phyloP scores from a whole-genome alignment of 2,888 invertebrate species.

The Morpho deidamia region DNA sequence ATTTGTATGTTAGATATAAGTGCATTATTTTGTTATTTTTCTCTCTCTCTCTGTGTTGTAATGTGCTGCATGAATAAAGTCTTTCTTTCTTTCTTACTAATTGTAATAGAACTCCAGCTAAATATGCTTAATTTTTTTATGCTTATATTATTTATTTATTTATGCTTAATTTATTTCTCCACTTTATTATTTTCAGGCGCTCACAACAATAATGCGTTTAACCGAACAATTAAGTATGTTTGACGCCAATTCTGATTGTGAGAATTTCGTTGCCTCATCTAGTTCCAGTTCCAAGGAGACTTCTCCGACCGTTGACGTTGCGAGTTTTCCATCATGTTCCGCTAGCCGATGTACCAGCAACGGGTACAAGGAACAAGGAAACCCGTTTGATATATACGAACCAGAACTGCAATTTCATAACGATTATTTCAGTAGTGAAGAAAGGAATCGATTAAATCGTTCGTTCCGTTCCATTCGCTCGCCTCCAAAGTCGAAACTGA shows the following conservation, averaged over 20 bases:
- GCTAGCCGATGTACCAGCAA: conserved; percentile 47
- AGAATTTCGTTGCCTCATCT: conserved; percentile 80
- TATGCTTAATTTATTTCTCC: not conserved
- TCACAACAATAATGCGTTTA: conserved; percentile 86
- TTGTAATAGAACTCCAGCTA: too few species aligned
- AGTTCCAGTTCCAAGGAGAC: conserved; percentile 78
- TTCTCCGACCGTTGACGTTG: conserved; percentile 77
- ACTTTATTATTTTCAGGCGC: conserved; percentile 53
- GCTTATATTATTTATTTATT: too few species aligned
- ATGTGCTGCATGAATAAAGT: too few species aligned
- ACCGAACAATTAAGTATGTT: conserved; percentile 86
- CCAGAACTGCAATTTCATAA: conserved; percentile 54
- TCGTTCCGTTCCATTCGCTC: conserved; percentile 54
- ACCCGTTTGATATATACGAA: conserved; percentile 34
- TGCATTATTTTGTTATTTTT: too few species aligned
- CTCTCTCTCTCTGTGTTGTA: too few species aligned
- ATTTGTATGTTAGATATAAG: too few species aligned
- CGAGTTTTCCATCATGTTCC: conserved; percentile 52
- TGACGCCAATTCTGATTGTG: conserved; percentile 84
- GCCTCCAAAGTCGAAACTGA: conserved; percentile 35
- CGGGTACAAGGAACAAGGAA: conserved; percentile 28
- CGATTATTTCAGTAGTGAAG: conserved; percentile 60
- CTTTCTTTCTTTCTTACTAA: too few species aligned
- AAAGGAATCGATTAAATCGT: conserved; percentile 44
- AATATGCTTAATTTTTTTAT: too few species aligned